phyloP scores from a whole-genome alignment of 2,797 vertebrate species.

The Danio kyathit region DNA sequence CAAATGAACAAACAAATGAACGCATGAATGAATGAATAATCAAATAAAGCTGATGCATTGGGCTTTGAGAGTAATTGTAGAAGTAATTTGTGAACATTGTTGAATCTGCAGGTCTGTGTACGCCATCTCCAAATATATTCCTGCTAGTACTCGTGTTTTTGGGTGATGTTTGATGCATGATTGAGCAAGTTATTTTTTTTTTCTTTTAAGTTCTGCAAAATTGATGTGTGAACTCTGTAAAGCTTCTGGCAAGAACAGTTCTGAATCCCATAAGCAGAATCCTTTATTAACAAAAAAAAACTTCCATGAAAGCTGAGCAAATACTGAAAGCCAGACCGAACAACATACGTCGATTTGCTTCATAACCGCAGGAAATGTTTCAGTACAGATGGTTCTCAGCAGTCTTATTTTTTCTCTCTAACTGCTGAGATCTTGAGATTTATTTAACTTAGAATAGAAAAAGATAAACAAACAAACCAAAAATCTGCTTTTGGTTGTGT shows the following conservation, averaged over 20 bases:
- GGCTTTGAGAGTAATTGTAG: too few relatives aligned
- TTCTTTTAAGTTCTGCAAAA: not conserved
- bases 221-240: not conserved
- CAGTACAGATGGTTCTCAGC: not conserved
- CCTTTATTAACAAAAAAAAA: not conserved
- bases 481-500: too few relatives aligned
- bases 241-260: not conserved
- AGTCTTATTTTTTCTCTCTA: not conserved
- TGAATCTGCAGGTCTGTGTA: too few relatives aligned
- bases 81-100: too few relatives aligned
- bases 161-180: not conserved
- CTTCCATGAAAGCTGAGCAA: not conserved
- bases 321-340: not conserved
- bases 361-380: not conserved
- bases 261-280: not conserved
- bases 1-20: too few relatives aligned
- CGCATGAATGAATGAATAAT: too few relatives aligned
- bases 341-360: not conserved
- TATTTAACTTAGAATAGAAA: not conserved
- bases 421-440: too few relatives aligned
- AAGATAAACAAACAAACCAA: too few relatives aligned
- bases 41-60: too few relatives aligned
- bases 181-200: not conserved
- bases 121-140: too few relatives aligned
- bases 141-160: too few relatives aligned